phyloP scores from a whole-genome alignment of 2,888 invertebrate genomes.

The Tachina grossa region DNA sequence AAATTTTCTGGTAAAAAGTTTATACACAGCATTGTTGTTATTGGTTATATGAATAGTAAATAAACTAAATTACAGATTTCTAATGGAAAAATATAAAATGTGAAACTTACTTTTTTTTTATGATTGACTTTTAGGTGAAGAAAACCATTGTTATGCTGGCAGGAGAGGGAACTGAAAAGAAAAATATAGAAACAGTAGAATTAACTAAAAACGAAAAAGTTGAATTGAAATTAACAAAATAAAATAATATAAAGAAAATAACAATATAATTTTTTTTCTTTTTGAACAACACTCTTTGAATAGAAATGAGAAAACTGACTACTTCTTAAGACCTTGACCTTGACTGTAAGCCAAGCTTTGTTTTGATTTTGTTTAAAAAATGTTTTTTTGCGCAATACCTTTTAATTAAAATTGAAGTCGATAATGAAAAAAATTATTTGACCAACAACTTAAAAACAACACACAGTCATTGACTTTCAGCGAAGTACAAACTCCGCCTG shows the following conservation, averaged over 20 bases:
- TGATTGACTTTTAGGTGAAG: slow-evolving; percentile 2
- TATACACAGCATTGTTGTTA: slow-evolving; percentile 6
- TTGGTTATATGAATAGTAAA: slow-evolving; percentile 8
- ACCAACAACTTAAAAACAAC: slow-evolving; percentile 42
- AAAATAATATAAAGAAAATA: slow-evolving; percentile 3
- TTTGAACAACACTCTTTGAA: neutral
- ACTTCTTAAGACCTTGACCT: slow-evolving; percentile 40
- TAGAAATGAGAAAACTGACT: neutral
- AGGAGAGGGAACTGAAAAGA: slow-evolving; percentile 35
- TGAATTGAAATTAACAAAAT: neutral
- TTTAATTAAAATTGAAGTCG: slow-evolving; percentile 2
- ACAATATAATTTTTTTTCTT: neutral
- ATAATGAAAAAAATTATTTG: neutral
- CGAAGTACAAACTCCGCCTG: slow-evolving; percentile 45
- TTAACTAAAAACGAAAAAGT: neutral
- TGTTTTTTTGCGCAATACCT: neutral
- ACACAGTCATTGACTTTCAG: slow-evolving; percentile 57
- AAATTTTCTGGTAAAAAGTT: slow-evolving; percentile 24
- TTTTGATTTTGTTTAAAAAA: neutral
- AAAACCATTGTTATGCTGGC: slow-evolving; percentile 31
- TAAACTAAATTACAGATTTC: slow-evolving; percentile 5
- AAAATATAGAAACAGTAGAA: neutral
- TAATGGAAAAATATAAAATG: neutral
- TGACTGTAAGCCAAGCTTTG: slow-evolving; percentile 33
- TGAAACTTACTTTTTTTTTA: slow-evolving; percentile 50